Percentiles rank a stretch among this genome's conserved stretches.
Evolutionary conservation across 2,888 invertebrate species (phyloP).

Genomic region (Cordilura impudica): DNA sequence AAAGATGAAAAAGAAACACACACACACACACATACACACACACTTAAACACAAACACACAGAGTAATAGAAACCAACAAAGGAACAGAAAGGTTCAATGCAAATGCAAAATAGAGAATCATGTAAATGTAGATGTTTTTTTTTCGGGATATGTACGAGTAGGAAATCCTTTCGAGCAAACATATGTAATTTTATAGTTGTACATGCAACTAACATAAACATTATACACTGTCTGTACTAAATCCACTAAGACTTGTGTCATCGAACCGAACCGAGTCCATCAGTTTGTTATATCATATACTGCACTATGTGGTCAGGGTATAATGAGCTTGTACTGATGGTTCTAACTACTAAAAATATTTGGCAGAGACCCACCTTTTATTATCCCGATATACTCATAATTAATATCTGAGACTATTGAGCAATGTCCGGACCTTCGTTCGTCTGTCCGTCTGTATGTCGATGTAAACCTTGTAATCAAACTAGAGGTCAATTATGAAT

Average conservation of each 20-base stretch:
- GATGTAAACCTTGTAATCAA: too few species aligned
- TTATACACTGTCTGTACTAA: neutral
- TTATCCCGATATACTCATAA: too few species aligned
- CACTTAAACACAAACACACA: slow-evolving; percentile 24
- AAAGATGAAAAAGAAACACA: slow-evolving; percentile 1
- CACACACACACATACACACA: neutral
- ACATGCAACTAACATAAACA: slow-evolving; percentile 9
- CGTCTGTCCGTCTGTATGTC: too few species aligned
- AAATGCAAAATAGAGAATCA: slow-evolving; percentile 24
- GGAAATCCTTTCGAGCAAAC: slow-evolving; percentile 2
- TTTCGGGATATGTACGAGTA: neutral
- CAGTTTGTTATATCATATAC: too few species aligned
- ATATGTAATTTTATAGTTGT: slow-evolving; percentile 8
- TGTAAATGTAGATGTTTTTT: slow-evolving; percentile 40
- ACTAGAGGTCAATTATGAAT: too few species aligned
- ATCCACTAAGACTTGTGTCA: neutral
- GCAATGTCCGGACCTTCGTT: too few species aligned
- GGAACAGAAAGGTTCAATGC: slow-evolving; percentile 16
- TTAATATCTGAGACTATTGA: too few species aligned
- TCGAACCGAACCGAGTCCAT: too few species aligned
- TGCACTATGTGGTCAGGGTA: neutral
- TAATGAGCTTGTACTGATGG: too few species aligned
- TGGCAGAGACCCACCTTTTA: too few species aligned
- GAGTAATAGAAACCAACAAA: slow-evolving; percentile 14
- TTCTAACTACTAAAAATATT: too few species aligned